Conservation (phyloP, 2,797 vertebrate genomes). For the Acomys russatus region DNA sequence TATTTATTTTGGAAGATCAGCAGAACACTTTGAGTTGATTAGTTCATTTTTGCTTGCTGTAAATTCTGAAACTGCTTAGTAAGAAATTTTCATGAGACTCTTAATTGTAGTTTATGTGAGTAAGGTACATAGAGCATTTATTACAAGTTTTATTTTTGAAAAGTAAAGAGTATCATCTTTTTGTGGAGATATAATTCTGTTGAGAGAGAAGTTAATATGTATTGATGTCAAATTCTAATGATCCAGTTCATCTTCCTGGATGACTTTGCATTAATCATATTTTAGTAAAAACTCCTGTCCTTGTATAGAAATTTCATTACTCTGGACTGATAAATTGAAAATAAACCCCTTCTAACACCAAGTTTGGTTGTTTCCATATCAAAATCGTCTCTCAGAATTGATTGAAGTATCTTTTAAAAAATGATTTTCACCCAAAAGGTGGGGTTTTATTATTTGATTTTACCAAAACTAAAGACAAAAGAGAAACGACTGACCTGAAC, state of each 20-base stretch:
- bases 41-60: background rate
- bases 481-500: background rate
- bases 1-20: conserved; percentile 28
- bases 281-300: conserved; percentile 58
- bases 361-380: conserved; percentile 32
- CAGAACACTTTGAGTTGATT: conserved; percentile 35
- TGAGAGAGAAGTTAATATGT: conserved; percentile 44
- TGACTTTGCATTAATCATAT: conserved; percentile 68
- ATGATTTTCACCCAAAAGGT: background rate
- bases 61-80: conserved; percentile 51
- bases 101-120: conserved; percentile 17
- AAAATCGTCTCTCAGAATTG: conserved; percentile 31
- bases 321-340: conserved; percentile 54
- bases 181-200: conserved; percentile 53
- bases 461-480: conserved; percentile 36
- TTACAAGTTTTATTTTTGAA: conserved; percentile 65
- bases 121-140: conserved; percentile 69
- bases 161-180: conserved; percentile 69
- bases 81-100: conserved; percentile 51
- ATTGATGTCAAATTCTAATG: conserved; percentile 71
- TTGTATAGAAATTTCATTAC: conserved; percentile 35
- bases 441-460: conserved; percentile 48
- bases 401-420: conserved; percentile 31
- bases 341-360: conserved; percentile 5
- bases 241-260: conserved; percentile 70